Base-by-base conservation (phyloP, 2,888 invertebrate genomes). In the Morpho deidamia region DNA sequence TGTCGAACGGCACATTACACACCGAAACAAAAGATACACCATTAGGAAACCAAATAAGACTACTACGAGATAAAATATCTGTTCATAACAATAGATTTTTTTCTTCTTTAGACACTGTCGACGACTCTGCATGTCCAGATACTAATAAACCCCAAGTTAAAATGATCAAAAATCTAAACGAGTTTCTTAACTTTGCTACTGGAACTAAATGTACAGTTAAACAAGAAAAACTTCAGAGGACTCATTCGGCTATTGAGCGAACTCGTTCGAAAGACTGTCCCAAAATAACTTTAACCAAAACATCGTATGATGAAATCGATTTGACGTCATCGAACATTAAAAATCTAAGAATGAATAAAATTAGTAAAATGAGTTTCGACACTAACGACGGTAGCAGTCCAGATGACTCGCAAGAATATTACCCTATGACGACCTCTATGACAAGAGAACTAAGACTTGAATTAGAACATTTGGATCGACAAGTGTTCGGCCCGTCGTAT, bases 381-480 rank as follows among this genome's bases (percentile, higher is more conserved):
- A 63, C 75, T 9, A 86, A 91, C 61, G 92, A 92, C 55, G 92
- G 92, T 45, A 92, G 92, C 64, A 95, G 95, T 60, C 95, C 95
- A 0, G 95, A 95, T 65, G 95, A 96, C 75, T 94, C 94, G 1
- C 94, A 95, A 65, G 95, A 95, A 71, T 96, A 96, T 74, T 95
- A 95, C 71, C 96, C 96, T 2, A 94, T 97, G 93, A 95, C 95
- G 0, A 96, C 95, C 5, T 95, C 96, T 2, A 95, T 96, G 88
- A 96, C 96, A 0, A 91, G 95, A 67, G 96, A 96, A 74, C 81
- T 96, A 67, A 91, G 94, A 66, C 89, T 96, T 45, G 96, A 96
- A 76, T 78, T 96, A 60, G 96, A 96, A 71, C 96, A 95, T 74
- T 85, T 96, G 65, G 96, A 96, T 79, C 91, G 96, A 8, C 96